A percentile compares a stretch with the other conserved stretches of the same genome.
Conservation (phyloP, 2,113 vertebrate species). For the Phalacrocorax carbo region DNA sequence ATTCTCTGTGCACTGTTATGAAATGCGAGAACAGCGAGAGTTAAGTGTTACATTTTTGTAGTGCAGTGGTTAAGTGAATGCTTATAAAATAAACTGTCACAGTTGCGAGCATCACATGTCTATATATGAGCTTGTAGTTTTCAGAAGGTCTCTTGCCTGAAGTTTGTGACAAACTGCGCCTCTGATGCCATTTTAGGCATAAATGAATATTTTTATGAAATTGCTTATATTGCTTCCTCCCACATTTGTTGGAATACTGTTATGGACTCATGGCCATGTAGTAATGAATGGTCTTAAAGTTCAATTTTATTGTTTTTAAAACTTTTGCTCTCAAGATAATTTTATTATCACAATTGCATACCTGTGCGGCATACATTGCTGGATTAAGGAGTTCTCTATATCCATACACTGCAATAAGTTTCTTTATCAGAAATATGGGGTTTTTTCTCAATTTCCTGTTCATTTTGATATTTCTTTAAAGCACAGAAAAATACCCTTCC, state of each 20-base stretch:
- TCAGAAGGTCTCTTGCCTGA: background rate
- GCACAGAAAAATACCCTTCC: background rate
- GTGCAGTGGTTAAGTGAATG: constrained; percentile 21
- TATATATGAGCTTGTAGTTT: background rate
- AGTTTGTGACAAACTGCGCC: background rate
- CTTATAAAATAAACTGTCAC: constrained; percentile 50
- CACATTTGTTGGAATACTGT: background rate
- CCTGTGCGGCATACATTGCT: background rate
- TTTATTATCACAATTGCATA: background rate
- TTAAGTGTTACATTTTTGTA: constrained; percentile 54
- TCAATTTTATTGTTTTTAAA: background rate
- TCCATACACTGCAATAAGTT: background rate
- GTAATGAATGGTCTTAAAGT: background rate
- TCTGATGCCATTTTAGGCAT: background rate
- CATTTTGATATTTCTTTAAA: background rate
- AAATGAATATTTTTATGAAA: background rate
- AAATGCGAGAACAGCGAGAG: constrained; percentile 38
- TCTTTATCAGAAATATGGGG: background rate
- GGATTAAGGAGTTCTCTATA: background rate
- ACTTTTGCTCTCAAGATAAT: background rate
- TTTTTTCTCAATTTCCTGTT: background rate
- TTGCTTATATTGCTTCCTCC: background rate
- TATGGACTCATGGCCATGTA: background rate
- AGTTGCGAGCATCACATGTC: background rate
- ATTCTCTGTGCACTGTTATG: constrained; percentile 21